A percentile compares a stretch with the other conserved stretches of the same genome.
Evolutionary conservation across 2,797 vertebrate genomes (phyloP).

Genomic region (Salarias fasciatus): DNA sequence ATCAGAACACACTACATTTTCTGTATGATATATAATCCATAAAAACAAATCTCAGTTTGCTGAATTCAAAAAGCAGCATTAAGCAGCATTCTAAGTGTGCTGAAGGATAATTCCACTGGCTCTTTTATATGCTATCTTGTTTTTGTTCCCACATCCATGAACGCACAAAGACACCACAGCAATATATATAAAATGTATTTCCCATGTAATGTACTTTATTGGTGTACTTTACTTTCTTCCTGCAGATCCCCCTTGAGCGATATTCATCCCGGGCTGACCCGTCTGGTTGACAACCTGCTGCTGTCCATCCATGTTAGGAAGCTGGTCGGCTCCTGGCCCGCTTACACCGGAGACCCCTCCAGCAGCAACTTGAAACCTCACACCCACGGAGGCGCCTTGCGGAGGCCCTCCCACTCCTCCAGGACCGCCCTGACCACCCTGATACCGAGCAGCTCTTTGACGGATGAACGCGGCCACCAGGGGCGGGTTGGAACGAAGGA

Average conservation of each 20-base stretch:
- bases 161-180: too few relatives aligned
- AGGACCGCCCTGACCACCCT: constrained; percentile 70
- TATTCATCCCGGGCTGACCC: constrained; percentile 85
- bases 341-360: constrained; percentile 65
- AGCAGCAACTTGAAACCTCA: constrained; percentile 81
- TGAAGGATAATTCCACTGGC: too few relatives aligned
- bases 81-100: too few relatives aligned
- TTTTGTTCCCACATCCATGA: too few relatives aligned
- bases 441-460: constrained; percentile 92
- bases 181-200: too few relatives aligned
- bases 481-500: constrained; percentile 94
- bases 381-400: constrained; percentile 68
- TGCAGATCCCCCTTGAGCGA: constrained; percentile 83
- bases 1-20: too few relatives aligned
- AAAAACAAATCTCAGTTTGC: too few relatives aligned
- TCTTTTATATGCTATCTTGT: too few relatives aligned
- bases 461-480: constrained; percentile 97
- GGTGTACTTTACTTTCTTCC: too few relatives aligned
- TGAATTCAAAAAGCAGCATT: too few relatives aligned
- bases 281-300: constrained; percentile 81
- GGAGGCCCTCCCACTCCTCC: constrained; percentile 64
- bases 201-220: too few relatives aligned
- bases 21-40: too few relatives aligned
- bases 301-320: constrained; percentile 76
- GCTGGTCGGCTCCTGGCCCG: constrained; percentile 72